Evolutionary conservation across 2,113 vertebrate species (phyloP).

Genomic region (Chauna torquata): DNA sequence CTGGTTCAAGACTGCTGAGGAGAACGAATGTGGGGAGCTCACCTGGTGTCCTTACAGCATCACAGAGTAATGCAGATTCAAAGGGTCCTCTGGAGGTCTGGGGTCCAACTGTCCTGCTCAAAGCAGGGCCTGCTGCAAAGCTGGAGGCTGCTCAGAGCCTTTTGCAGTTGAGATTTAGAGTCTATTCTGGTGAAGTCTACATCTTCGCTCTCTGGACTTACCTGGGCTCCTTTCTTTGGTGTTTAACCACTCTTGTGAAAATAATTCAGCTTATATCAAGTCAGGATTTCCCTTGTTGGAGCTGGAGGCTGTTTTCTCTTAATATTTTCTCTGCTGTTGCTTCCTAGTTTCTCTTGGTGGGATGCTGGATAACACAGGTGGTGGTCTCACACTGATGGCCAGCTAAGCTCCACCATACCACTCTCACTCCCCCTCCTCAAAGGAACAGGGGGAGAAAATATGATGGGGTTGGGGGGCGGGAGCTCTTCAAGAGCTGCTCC

Average conservation of each 20-base stretch:
- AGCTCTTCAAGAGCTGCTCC: too few relatives aligned
- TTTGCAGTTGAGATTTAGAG: neutral
- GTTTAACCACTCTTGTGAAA: neutral
- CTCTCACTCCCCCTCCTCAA: too few relatives aligned
- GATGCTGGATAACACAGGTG: rapidly evolving
- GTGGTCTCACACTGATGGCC: too few relatives aligned
- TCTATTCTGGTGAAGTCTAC: neutral
- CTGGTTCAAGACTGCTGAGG: neutral
- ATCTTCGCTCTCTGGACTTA: neutral
- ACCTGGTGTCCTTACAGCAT: neutral
- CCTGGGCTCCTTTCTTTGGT: neutral
- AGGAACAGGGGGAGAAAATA: too few relatives aligned
- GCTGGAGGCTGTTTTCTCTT: neutral
- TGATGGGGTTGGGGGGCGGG: too few relatives aligned
- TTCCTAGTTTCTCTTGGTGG: rapidly evolving
- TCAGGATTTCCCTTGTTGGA: neutral
- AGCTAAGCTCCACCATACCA: too few relatives aligned
- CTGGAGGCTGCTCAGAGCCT: neutral
- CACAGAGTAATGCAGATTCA: rapidly evolving
- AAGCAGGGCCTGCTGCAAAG: neutral
- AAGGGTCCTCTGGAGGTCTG: neutral
- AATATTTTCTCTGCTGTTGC: neutral
- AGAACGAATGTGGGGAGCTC: rapidly evolving
- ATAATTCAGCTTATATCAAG: neutral
- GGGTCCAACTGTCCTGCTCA: neutral